Evolutionary conservation across 2,797 vertebrate genomes (phyloP).

Genomic region (Lates japonicus): DNA sequence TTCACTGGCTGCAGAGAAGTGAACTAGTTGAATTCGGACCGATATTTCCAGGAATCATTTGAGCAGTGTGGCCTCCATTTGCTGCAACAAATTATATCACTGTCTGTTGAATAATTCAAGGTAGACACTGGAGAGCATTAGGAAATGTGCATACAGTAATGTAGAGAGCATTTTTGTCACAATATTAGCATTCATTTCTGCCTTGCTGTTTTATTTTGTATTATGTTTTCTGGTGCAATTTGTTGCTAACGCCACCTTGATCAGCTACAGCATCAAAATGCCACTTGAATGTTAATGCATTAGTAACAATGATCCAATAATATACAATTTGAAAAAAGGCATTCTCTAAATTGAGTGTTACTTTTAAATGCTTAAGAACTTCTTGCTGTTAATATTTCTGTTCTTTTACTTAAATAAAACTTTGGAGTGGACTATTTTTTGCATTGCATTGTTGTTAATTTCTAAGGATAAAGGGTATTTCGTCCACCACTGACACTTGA

Average conservation of each 20-base stretch:
- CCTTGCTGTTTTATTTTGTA: not conserved
- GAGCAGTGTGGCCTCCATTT: not conserved
- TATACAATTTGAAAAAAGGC: not conserved
- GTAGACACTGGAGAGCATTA: not conserved
- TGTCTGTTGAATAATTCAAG: not conserved
- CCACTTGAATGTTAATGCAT: not conserved
- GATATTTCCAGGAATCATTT: conserved; percentile 5
- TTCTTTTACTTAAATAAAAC: conserved; percentile 1
- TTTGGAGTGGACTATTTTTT: not conserved
- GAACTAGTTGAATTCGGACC: not conserved
- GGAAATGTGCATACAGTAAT: not conserved
- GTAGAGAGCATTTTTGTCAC: not conserved
- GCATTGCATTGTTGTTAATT: not conserved
- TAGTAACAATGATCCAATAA: not conserved
- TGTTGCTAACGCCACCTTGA: not conserved
- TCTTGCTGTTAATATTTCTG: not conserved
- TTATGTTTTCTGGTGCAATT: not conserved
- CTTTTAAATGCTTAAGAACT: not conserved
- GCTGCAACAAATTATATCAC: not conserved
- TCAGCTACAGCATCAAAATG: not conserved
- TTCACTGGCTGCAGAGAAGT: conserved; percentile 20
- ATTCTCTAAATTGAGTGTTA: not conserved
- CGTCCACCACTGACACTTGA: not conserved
- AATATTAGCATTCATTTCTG: not conserved
- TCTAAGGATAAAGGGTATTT: not conserved